Percentiles rank a stretch among this genome's conserved stretches.
Evolutionary conservation across 2,113 vertebrate species (phyloP).

Genomic region (Sinocyclocheilus anophthalmus): DNA sequence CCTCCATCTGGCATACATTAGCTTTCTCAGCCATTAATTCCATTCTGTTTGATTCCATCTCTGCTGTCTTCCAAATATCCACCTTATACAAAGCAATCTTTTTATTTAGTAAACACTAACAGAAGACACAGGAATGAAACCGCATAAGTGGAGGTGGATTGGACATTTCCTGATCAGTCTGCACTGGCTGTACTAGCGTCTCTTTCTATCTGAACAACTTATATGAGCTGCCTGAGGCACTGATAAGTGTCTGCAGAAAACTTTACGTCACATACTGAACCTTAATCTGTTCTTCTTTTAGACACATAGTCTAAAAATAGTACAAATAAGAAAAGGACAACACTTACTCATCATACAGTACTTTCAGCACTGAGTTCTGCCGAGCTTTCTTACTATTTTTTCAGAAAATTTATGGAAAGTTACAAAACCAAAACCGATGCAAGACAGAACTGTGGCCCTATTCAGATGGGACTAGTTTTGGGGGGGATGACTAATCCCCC

Average conservation of each 20-base stretch:
- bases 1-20: conserved; percentile 55
- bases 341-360: not conserved
- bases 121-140: not conserved
- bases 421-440: conserved; percentile 60
- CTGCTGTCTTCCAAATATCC: conserved; percentile 15
- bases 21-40: conserved; percentile 38
- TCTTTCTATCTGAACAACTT: not conserved
- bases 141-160: conserved; percentile 9
- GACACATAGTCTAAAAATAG: not conserved
- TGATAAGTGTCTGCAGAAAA: conserved; percentile 3
- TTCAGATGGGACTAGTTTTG: too few species aligned
- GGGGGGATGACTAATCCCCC: too few species aligned
- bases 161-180: conserved; percentile 49
- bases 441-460: not conserved
- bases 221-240: not conserved
- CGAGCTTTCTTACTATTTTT: not conserved
- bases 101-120: not conserved
- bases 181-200: conserved; percentile 18
- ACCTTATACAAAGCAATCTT: conserved; percentile 16
- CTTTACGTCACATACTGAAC: not conserved
- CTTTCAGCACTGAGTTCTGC: not conserved
- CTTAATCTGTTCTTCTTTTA: not conserved
- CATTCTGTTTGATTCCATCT: conserved; percentile 40
- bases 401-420: conserved; percentile 21
- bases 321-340: not conserved